A percentile compares a stretch with the other conserved stretches of the same genome.
Evolutionary conservation across 2,888 invertebrate species (phyloP).

Genomic region (Apamea crenata): DNA sequence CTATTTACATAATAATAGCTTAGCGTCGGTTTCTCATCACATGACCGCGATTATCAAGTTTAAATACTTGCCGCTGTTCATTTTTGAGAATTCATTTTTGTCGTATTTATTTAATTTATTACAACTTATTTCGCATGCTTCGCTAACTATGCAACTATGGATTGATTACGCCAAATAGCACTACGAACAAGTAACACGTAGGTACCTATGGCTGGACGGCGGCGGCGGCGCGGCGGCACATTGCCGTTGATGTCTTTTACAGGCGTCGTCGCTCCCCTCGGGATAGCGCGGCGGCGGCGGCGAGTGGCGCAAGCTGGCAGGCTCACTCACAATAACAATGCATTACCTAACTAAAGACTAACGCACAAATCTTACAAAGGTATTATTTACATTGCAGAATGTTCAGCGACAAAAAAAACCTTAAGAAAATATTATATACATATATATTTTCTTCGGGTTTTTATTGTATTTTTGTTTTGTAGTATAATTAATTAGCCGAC

Average conservation of each 20-base stretch:
- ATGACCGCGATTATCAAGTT: slow-evolving; percentile 44
- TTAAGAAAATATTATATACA: not conserved
- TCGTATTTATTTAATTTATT: slow-evolving; percentile 36
- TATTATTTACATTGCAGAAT: too few relatives aligned
- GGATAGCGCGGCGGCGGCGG: not conserved
- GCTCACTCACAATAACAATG: not conserved
- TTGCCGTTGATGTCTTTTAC: slow-evolving; percentile 46
- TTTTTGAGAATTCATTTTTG: slow-evolving; percentile 56
- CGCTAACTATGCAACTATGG: slow-evolving; percentile 14
- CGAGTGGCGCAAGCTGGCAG: too few relatives aligned
- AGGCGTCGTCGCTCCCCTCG: slow-evolving; percentile 12
- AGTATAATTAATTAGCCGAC: too few relatives aligned
- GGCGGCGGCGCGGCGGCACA: not conserved
- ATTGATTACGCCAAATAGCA: slow-evolving; percentile 12
- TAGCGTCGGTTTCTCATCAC: slow-evolving; percentile 55
- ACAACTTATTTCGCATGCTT: slow-evolving; percentile 29
- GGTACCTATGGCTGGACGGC: not conserved
- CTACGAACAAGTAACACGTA: not conserved
- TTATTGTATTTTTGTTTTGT: too few relatives aligned
- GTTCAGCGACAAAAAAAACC: not conserved
- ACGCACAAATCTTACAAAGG: not conserved
- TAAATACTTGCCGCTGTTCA: slow-evolving; percentile 21
- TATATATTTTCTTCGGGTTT: not conserved
- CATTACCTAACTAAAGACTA: not conserved
- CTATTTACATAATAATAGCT: slow-evolving; percentile 64